These are phyloP conservation scores for Dryococelus australis DNA, from an alignment of 2,888 invertebrate species.

Conservation along the genomic window DNA sequence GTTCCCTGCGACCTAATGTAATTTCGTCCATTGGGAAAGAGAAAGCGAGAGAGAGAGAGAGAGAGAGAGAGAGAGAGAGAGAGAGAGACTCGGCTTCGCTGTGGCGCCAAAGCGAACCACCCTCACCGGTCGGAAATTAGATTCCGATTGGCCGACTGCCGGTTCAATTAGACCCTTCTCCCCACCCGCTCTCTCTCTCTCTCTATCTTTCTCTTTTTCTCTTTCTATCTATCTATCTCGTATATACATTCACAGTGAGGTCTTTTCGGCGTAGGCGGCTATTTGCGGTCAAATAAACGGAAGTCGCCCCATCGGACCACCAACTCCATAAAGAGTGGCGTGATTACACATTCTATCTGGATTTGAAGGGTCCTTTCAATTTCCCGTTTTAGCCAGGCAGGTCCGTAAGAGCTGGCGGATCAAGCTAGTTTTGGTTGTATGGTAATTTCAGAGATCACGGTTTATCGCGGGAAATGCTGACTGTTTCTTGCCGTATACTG, in stretches of 20 bases:
- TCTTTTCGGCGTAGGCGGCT: not conserved
- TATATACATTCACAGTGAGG: not conserved
- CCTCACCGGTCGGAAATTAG: not conserved
- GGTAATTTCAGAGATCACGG: too few species aligned
- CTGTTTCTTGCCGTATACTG: too few species aligned
- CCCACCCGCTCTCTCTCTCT: not conserved
- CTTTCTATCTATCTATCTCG: not conserved
- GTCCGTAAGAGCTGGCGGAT: too few species aligned
- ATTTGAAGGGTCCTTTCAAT: too few species aligned
- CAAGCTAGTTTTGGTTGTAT: too few species aligned
- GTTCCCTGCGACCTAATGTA: not conserved
- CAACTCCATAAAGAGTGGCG: not conserved
- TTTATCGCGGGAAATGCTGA: too few species aligned
- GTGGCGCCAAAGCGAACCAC: not conserved
- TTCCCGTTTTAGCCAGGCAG: too few species aligned
- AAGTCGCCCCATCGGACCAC: not conserved
- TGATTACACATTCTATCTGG: too few species aligned
- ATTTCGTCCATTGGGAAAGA: not conserved
- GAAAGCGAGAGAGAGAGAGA: too few species aligned
- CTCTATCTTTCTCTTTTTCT: not conserved
- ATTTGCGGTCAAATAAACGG: not conserved
- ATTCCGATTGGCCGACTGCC: constrained; percentile 8
- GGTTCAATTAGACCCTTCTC: not conserved
- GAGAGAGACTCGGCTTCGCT: not conserved
- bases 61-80: too few species aligned